These are phyloP conservation scores for Cinclus mexicanus DNA, from an alignment of 2,113 vertebrate species.

Conservation along the genomic window DNA sequence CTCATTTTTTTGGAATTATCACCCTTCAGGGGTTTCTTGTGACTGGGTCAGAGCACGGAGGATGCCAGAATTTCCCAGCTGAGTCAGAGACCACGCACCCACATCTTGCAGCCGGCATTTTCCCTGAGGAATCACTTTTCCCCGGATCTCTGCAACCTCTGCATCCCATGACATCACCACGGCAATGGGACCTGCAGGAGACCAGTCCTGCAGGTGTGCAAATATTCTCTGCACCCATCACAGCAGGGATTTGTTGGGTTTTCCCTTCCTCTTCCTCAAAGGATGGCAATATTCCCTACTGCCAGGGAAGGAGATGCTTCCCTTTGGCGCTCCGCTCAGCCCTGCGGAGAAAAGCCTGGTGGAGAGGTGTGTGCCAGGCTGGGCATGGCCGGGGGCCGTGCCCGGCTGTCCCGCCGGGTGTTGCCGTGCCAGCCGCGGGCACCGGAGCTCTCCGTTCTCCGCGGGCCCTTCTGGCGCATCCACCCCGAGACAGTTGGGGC, in stretches of 20 bases:
- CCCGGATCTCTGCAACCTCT: accelerated
- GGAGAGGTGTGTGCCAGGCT: neutral
- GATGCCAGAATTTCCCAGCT: neutral
- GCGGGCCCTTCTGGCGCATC: neutral
- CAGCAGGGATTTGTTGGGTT: neutral
- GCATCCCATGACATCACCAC: neutral
- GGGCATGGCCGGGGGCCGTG: neutral
- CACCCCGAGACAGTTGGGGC: neutral
- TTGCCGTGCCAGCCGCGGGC: neutral
- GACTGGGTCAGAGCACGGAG: accelerated
- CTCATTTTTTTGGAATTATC: neutral
- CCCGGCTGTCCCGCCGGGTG: accelerated
- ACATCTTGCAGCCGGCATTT: accelerated
- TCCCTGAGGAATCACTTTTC: neutral
- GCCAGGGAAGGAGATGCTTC: neutral
- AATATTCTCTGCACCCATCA: accelerated
- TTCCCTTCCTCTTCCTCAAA: neutral
- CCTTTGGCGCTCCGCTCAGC: neutral
- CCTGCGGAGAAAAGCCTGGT: accelerated
- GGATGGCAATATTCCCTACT: neutral
- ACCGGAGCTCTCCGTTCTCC: neutral
- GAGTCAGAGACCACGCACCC: accelerated
- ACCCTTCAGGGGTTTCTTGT: neutral
- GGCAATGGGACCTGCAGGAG: neutral
- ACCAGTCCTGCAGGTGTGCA: neutral